phyloP scores from a whole-genome alignment of 1,140 invertebrate genomes.

The Heliconius hermathena region DNA sequence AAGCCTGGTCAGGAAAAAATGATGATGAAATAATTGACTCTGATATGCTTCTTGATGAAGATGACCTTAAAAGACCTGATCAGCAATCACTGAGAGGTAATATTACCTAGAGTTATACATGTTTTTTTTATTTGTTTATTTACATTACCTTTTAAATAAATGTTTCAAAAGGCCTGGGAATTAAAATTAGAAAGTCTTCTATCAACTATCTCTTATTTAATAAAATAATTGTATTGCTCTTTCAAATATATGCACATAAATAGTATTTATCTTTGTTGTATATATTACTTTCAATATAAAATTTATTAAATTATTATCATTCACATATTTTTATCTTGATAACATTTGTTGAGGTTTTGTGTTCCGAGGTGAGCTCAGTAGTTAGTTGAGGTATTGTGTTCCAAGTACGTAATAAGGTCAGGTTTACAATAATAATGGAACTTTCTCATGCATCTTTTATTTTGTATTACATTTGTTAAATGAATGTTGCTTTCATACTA shows the following conservation, averaged over 20 bases:
- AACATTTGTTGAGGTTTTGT: slow-evolving; percentile 51
- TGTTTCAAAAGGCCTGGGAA: not conserved
- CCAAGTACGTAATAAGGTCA: slow-evolving; percentile 32
- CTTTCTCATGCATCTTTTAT: not conserved
- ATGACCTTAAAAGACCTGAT: slow-evolving; percentile 93
- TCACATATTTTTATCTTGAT: slow-evolving; percentile 39
- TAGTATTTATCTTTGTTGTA: not conserved
- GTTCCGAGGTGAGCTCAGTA: slow-evolving; percentile 40
- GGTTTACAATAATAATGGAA: not conserved
- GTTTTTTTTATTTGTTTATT: not conserved
- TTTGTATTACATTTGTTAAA: slow-evolving; percentile 7
- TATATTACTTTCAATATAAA: not conserved
- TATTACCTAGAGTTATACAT: not conserved
- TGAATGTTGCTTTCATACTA: not conserved
- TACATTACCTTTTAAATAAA: no score
- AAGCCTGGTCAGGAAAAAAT: slow-evolving; percentile 88
- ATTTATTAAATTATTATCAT: slow-evolving; percentile 8
- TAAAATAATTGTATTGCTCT: not conserved
- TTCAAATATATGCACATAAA: no score
- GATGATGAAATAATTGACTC: slow-evolving; percentile 93
- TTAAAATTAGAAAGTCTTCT: not conserved
- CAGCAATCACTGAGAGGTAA: slow-evolving; percentile 90
- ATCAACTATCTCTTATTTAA: not conserved
- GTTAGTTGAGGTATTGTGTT: slow-evolving; percentile 63
- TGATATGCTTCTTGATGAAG: slow-evolving; percentile 93